These are phyloP conservation scores for Chaunax sp. DNA, from an alignment of 2,797 vertebrate genomes.

Conservation along the genomic window DNA sequence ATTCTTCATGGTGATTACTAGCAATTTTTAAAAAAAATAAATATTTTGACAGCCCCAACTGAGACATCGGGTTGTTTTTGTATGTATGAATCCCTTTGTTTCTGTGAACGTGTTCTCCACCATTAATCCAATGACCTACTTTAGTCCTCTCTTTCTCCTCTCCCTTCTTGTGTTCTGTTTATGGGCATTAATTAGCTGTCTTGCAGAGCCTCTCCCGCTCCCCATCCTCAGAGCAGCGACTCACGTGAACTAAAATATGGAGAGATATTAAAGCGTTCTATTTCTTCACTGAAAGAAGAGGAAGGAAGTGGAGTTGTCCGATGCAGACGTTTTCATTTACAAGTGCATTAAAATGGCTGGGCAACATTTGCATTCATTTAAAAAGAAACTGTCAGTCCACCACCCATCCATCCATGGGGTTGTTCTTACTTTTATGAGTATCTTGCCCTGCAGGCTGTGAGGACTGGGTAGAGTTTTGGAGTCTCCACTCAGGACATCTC, in stretches of 20 bases:
- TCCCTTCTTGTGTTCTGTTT: slow-evolving; percentile 48
- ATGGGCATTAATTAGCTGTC: slow-evolving; percentile 53
- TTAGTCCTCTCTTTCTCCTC: slow-evolving; percentile 28
- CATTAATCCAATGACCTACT: slow-evolving; percentile 53
- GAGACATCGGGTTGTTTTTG: background rate
- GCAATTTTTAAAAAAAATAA: slow-evolving; percentile 4
- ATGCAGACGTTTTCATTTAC: slow-evolving; percentile 26
- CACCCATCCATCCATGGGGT: background rate
- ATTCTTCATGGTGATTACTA: background rate
- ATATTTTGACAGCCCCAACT: slow-evolving; percentile 1
- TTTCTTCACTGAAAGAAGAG: slow-evolving; percentile 31
- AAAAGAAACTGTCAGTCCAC: slow-evolving; percentile 1
- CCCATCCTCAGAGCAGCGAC: background rate
- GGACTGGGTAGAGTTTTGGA: slow-evolving; percentile 92
- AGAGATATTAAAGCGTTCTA: slow-evolving; percentile 31
- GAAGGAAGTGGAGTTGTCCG: slow-evolving; percentile 4
- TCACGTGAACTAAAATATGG: slow-evolving; percentile 34
- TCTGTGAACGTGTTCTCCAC: background rate
- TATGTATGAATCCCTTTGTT: too few species aligned
- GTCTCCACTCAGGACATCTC: slow-evolving; percentile 84
- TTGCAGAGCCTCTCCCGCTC: slow-evolving; percentile 19
- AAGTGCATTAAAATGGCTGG: slow-evolving; percentile 10
- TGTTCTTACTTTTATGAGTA: slow-evolving; percentile 92
- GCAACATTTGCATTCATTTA: slow-evolving; percentile 13
- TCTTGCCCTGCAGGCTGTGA: slow-evolving; percentile 92